Evolutionary conservation across 2,888 invertebrate genomes (phyloP).

Genomic region (Ceriagrion tenellum): DNA sequence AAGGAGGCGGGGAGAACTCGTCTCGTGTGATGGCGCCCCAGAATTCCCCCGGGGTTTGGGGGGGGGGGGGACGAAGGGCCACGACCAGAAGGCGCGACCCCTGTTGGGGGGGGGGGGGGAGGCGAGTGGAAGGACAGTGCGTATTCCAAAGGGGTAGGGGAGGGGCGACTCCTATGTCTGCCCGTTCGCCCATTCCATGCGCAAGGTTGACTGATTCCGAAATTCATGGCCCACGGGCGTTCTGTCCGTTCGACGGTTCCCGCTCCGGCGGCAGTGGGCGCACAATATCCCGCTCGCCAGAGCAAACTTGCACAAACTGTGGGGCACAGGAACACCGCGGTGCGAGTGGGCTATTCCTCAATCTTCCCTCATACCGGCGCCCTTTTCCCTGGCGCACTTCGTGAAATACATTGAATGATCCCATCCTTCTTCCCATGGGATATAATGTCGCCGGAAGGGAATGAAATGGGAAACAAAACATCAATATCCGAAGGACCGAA

Average conservation of each 20-base stretch:
- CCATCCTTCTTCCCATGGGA: not conserved
- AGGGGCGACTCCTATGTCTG: not conserved
- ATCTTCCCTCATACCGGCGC: not conserved
- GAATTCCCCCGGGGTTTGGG: not conserved
- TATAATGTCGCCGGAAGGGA: too few relatives aligned
- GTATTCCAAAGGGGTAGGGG: not conserved
- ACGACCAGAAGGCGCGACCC: not conserved
- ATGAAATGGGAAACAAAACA: too few relatives aligned
- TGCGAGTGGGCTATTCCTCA: not conserved
- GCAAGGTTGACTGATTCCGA: conserved; percentile 44
- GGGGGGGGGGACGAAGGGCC: not conserved
- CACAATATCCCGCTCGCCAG: not conserved
- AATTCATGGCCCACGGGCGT: conserved; percentile 51
- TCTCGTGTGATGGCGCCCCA: not conserved
- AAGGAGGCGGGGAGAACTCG: not conserved
- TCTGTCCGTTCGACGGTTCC: not conserved
- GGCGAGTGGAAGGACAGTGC: not conserved
- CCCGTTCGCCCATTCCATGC: conserved; percentile 39
- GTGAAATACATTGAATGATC: not conserved
- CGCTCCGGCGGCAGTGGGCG: not conserved
- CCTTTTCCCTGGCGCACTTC: not conserved
- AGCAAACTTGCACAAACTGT: not conserved
- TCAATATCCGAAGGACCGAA: too few relatives aligned
- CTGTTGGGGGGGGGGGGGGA: not conserved
- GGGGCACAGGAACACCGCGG: not conserved